A percentile compares a stretch with the other conserved stretches of the same genome.
These are phyloP conservation scores for Falco columbarius DNA, from an alignment of 2,797 vertebrate genomes.

Conservation along the genomic window DNA sequence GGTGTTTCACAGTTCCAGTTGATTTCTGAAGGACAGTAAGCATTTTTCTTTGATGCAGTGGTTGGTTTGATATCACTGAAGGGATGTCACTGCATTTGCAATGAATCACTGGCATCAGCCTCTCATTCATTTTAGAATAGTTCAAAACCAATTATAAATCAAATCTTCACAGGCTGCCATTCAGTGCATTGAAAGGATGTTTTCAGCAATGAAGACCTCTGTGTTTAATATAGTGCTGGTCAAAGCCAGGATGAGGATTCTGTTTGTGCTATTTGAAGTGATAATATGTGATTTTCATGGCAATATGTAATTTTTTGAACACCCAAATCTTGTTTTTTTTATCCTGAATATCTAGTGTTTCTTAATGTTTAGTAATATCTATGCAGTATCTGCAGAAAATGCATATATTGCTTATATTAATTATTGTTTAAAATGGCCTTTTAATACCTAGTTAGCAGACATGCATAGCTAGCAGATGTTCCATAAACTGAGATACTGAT, in stretches of 20 bases:
- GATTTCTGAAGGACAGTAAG: not conserved
- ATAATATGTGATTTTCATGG: not conserved
- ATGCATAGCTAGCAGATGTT: not conserved
- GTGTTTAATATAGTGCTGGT: not conserved
- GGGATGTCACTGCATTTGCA: not conserved
- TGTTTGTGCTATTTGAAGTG: not conserved
- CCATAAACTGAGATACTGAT: slow-evolving; percentile 39
- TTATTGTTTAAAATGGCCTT: slow-evolving; percentile 66
- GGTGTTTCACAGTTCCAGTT: not conserved
- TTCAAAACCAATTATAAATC: slow-evolving; percentile 41
- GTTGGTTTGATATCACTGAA: not conserved
- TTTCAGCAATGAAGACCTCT: not conserved
- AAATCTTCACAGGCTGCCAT: slow-evolving; percentile 1
- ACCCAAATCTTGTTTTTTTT: not conserved
- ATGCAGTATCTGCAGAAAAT: slow-evolving; percentile 48
- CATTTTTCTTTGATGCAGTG: not conserved
- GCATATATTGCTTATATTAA: slow-evolving; percentile 14
- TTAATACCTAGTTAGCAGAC: slow-evolving; percentile 45
- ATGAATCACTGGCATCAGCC: not conserved
- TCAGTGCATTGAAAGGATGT: slow-evolving; percentile 10
- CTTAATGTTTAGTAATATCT: not conserved
- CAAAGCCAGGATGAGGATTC: not conserved
- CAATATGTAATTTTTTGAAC: slow-evolving; percentile 41
- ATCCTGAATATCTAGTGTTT: not conserved
- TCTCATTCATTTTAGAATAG: slow-evolving; percentile 43